A percentile compares a stretch with the other conserved stretches of the same genome.
phyloP scores from a whole-genome alignment of 2,113 vertebrate genomes.

The Forbesichthys agassizii region DNA sequence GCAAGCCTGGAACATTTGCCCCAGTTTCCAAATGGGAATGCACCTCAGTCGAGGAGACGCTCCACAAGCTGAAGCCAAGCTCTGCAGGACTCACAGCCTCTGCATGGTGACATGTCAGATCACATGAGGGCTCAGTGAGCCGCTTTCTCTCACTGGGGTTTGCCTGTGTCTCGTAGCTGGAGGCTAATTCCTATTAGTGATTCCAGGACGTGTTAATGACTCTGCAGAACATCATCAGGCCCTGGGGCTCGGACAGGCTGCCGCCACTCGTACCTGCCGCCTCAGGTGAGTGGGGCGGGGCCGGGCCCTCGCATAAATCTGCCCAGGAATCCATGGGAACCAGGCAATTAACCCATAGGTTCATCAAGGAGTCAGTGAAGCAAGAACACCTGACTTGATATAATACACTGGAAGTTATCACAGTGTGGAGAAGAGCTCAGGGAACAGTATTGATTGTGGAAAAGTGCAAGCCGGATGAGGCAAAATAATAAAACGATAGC shows the following conservation, averaged over 20 bases:
- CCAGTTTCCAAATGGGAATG: too few relatives aligned
- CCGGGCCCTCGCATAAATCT: conserved; percentile 69
- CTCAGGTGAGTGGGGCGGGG: conserved; percentile 66
- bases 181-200: conserved; percentile 81
- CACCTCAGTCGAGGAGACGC: neutral
- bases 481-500: neutral
- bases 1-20: too few relatives aligned
- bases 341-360: conserved; percentile 33
- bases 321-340: conserved; percentile 65
- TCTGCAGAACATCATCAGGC: conserved; percentile 75
- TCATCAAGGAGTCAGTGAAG: conserved; percentile 20
- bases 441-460: conserved; percentile 5
- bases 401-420: conserved; percentile 23
- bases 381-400: conserved; percentile 13
- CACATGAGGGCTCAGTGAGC: conserved; percentile 12
- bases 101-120: neutral
- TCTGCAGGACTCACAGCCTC: neutral
- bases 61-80: too few relatives aligned
- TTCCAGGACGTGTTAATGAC: conserved; percentile 81
- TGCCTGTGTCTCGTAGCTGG: conserved; percentile 52
- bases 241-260: conserved; percentile 75
- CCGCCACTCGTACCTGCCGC: conserved; percentile 78
- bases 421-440: neutral
- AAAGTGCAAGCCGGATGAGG: neutral
- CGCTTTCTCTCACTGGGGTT: conserved; percentile 26